Base-by-base conservation (phyloP, 2,888 invertebrate genomes). In the Suillia variegata region DNA sequence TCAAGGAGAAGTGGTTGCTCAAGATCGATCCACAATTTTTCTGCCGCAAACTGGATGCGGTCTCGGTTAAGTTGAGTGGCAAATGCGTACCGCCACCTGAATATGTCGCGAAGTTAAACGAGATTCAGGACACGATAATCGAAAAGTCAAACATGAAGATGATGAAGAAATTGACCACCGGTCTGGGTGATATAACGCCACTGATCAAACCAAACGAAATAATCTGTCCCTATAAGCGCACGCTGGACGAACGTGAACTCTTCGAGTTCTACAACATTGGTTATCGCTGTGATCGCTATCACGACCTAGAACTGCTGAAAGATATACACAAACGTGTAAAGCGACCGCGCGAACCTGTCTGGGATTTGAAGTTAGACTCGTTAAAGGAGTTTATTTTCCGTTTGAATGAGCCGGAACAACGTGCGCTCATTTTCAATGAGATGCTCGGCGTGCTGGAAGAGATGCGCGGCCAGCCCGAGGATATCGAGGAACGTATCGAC, bases 231-330 rank as follows among this genome's bases (percentile, higher is more conserved):
- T 75, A 72, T 15, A 64, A 66, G 1, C 66, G 71, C 0, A 1
- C 33, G 0, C 18, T 72, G 24, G 68, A 75, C 22, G 72, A 74
- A 1, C 67, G 72, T 0, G 75, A 72, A 12, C 0, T 63, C 3
- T 72, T 72, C 18, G 74, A 75, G 17, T 54, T 59, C 1, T 18
- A 66, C 1, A 72, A 72, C 50, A 61, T 61, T 1, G 72, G 72
- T 17, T 74, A 74, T 26, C 60, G 66, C 5, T 72, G 75, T 13
- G 8, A 1, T 1, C 63, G 72, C 0, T 72, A 69, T 38, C 73
- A 74, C 22, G 72, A 72, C 48, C 53, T 72, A 22, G 75, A 72
- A 54, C 50, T 68, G 5, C 63, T 72, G 1, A 72, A 67, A 18
- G 51, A 22, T 2, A 57, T 72, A 31, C 54, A 72, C 21, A 54